These are phyloP conservation scores for Pyrochroa serraticornis DNA, from an alignment of 2,888 invertebrate genomes.

Conservation along the genomic window DNA sequence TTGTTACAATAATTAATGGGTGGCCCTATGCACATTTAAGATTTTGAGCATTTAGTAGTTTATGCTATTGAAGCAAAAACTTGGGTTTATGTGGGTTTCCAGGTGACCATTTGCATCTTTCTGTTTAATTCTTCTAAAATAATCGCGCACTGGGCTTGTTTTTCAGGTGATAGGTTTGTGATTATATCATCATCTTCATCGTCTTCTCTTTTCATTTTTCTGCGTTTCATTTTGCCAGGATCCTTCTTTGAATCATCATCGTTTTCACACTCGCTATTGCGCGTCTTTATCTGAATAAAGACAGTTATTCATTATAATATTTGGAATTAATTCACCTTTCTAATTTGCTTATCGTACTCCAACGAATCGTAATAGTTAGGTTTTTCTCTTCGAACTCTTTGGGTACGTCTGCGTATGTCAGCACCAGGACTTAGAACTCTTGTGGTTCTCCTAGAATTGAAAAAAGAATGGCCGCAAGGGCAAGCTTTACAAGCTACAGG, in stretches of 20 bases:
- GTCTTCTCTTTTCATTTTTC: constrained; percentile 55
- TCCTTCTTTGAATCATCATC: constrained; percentile 61
- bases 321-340: constrained; percentile 59
- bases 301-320: constrained; percentile 4
- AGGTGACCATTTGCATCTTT: constrained; percentile 75
- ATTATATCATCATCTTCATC: constrained; percentile 57
- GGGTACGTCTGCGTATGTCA: constrained; percentile 69
- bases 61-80: too few relatives aligned
- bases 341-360: constrained; percentile 78
- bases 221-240: constrained; percentile 49
- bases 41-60: too few relatives aligned
- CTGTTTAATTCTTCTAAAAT: constrained; percentile 81
- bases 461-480: constrained; percentile 82
- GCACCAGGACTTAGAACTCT: constrained; percentile 60
- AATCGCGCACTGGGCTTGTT: constrained; percentile 73
- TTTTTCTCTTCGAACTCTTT: constrained; percentile 75
- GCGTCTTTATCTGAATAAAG: constrained; percentile 48
- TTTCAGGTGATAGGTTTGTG: constrained; percentile 63
- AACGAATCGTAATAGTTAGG: constrained; percentile 85
- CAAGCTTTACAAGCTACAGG: constrained; percentile 86
- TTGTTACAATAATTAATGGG: too few relatives aligned
- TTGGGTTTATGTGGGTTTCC: constrained; percentile 63
- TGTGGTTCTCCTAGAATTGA: constrained; percentile 67
- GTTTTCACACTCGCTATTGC: constrained; percentile 61
- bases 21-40: too few relatives aligned